Percentiles rank a stretch among this genome's conserved stretches.
Evolutionary conservation across 2,113 vertebrate species (phyloP).

Genomic region (Polypterus senegalus): DNA sequence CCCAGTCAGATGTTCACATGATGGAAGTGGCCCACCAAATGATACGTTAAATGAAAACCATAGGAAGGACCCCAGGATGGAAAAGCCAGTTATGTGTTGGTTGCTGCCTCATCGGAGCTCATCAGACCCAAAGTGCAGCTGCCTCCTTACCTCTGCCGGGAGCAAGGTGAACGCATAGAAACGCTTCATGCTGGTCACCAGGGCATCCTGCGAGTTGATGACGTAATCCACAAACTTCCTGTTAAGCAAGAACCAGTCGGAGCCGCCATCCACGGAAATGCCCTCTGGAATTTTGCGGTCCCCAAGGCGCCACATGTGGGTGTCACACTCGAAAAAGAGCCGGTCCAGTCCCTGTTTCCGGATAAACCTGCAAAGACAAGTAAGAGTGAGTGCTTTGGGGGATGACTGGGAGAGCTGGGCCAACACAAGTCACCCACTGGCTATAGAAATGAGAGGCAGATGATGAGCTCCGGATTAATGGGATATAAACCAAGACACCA

Average conservation of each 20-base stretch:
- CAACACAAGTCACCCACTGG: too few relatives aligned
- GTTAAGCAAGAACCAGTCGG: conserved; percentile 94
- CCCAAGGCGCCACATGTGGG: conserved; percentile 96
- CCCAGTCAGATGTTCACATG: too few relatives aligned
- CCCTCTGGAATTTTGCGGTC: conserved; percentile 90
- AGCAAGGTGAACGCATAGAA: conserved; percentile 92
- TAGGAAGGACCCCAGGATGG: too few relatives aligned
- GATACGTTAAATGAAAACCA: neutral
- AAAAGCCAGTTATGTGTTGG: too few relatives aligned
- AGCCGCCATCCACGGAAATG: conserved; percentile 83
- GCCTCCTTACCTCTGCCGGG: conserved; percentile 72
- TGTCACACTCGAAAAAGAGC: conserved; percentile 90
- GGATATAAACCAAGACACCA: too few relatives aligned
- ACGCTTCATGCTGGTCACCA: conserved; percentile 88
- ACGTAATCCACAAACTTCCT: conserved; percentile 88
- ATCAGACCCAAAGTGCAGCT: too few relatives aligned
- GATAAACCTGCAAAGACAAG: conserved; percentile 63
- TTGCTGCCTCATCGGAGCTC: too few relatives aligned
- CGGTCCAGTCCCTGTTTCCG: conserved; percentile 90
- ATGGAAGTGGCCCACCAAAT: too few relatives aligned
- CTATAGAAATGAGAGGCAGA: too few relatives aligned
- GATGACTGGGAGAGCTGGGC: too few relatives aligned
- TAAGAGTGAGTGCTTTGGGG: too few relatives aligned
- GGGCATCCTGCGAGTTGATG: conserved; percentile 75
- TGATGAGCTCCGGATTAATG: too few relatives aligned